Conservation (phyloP, 1,140 invertebrate species). For the Schmidtea mediterranea region DNA sequence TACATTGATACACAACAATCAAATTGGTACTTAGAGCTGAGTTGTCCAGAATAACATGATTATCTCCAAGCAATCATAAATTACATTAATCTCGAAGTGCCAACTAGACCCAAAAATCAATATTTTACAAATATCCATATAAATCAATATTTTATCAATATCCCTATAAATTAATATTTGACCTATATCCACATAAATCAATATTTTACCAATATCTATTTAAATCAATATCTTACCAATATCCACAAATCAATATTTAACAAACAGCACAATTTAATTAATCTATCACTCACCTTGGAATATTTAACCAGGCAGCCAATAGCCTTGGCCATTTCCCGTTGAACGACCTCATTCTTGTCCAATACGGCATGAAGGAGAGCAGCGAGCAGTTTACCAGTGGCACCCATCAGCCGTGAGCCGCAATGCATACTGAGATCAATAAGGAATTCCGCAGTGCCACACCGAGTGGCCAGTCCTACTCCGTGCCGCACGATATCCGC, state of each 20-base stretch:
- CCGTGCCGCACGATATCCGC: constrained; percentile 51
- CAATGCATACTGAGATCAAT: not conserved
- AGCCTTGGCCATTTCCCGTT: constrained; percentile 50
- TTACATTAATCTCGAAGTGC: too few relatives aligned
- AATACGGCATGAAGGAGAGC: constrained; percentile 46
- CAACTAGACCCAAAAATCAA: too few relatives aligned
- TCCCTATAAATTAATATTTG: too few relatives aligned
- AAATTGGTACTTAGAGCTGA: too few relatives aligned
- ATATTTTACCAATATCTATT: too few relatives aligned
- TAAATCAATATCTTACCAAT: too few relatives aligned
- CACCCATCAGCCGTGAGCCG: constrained; percentile 4
- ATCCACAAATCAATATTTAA: not conserved
- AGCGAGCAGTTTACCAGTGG: constrained; percentile 43
- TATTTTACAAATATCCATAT: too few relatives aligned
- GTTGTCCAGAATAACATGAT: too few relatives aligned
- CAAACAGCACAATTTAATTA: not conserved
- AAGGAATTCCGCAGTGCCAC: not conserved
- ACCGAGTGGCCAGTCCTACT: constrained; percentile 48
- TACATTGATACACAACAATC: too few relatives aligned
- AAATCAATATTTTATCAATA: too few relatives aligned
- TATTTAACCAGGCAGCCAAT: constrained; percentile 48
- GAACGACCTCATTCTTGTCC: constrained; percentile 49
- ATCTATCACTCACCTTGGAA: constrained; percentile 10
- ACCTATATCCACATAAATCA: too few relatives aligned
- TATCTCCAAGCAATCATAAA: too few relatives aligned